Evolutionary conservation across 2,797 vertebrate genomes (phyloP).

Genomic region (Danio tinwini): DNA sequence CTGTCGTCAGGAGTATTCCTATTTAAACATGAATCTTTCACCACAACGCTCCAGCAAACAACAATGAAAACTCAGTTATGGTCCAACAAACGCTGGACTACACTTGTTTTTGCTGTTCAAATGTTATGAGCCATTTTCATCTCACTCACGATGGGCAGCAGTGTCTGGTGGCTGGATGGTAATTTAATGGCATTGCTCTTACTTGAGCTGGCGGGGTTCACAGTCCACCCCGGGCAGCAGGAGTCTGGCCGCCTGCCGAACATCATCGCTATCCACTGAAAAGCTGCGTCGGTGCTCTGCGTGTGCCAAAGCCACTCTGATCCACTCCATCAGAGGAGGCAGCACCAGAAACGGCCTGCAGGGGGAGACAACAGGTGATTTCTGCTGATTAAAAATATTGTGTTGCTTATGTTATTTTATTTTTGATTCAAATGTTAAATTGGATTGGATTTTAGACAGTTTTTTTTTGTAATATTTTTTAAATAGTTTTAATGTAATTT

Average conservation of each 20-base stretch:
- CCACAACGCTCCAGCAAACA: background rate
- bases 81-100: constrained; percentile 3
- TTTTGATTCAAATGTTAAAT: background rate
- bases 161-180: constrained; percentile 35
- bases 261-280: constrained; percentile 97
- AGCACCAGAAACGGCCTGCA: constrained; percentile 93
- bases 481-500: background rate
- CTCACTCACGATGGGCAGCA: constrained; percentile 25
- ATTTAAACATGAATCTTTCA: constrained; percentile 10
- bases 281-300: constrained; percentile 94
- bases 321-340: constrained; percentile 98
- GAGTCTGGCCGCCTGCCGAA: constrained; percentile 94
- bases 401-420: background rate
- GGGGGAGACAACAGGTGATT: constrained; percentile 66
- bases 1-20: too few species aligned
- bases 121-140: constrained; percentile 24
- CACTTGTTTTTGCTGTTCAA: constrained; percentile 32
- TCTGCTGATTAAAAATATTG: background rate
- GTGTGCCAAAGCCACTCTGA: constrained; percentile 91
- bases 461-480: background rate
- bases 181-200: constrained; percentile 61
- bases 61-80: background rate
- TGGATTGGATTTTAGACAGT: background rate
- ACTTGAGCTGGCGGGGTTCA: constrained; percentile 96
- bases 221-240: constrained; percentile 95